Conservation (phyloP, 2,113 vertebrate species). For the Himantopus leucocephalus region DNA sequence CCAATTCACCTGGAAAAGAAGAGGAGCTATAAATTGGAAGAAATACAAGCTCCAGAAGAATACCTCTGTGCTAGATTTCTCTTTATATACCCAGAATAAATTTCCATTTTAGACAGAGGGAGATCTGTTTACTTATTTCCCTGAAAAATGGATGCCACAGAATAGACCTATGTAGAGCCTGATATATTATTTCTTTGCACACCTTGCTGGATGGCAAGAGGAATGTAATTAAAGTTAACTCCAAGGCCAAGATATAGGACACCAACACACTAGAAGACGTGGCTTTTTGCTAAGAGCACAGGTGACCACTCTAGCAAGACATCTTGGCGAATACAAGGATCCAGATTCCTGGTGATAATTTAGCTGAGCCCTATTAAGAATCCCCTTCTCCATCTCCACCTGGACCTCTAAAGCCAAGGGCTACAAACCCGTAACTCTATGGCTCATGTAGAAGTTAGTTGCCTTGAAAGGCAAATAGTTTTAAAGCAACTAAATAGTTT, state of each 20-base stretch:
- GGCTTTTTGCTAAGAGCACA: neutral
- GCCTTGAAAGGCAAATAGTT: neutral
- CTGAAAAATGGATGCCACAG: slow-evolving; percentile 9
- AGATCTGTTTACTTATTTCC: slow-evolving; percentile 13
- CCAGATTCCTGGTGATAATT: neutral
- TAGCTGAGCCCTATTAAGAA: neutral
- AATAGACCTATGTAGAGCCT: neutral
- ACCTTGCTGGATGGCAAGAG: neutral
- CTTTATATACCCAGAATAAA: slow-evolving; percentile 40
- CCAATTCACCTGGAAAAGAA: neutral
- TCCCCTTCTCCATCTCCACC: neutral
- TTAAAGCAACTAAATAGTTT: neutral
- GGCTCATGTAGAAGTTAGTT: neutral
- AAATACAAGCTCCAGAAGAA: slow-evolving; percentile 14
- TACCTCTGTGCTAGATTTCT: slow-evolving; percentile 1
- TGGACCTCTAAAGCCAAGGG: neutral
- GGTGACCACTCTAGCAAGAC: neutral
- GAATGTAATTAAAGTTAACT: neutral
- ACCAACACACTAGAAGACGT: neutral
- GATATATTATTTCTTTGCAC: neutral
- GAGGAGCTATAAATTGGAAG: slow-evolving; percentile 38
- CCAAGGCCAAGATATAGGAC: neutral
- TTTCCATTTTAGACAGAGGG: neutral
- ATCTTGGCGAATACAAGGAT: neutral
- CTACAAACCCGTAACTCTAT: neutral